These are phyloP conservation scores for Lepidurus packardi DNA, from an alignment of 1,140 invertebrate genomes.

Conservation along the genomic window DNA sequence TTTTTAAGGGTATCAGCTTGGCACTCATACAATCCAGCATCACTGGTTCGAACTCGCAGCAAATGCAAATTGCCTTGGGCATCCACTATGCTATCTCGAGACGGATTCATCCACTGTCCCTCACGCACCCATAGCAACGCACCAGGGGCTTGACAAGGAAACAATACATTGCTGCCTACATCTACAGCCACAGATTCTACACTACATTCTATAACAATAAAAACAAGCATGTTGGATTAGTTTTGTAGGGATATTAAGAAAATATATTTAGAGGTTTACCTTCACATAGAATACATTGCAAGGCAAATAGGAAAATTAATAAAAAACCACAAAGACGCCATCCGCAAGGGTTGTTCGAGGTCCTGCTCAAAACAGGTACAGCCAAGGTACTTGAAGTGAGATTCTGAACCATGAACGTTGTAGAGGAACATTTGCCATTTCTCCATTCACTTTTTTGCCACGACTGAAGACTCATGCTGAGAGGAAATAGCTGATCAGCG, in stretches of 20 bases:
- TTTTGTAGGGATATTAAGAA: neutral
- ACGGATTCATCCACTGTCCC: constrained; percentile 5
- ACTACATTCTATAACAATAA: neutral
- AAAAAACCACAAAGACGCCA: neutral
- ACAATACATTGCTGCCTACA: neutral
- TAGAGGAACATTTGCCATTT: neutral
- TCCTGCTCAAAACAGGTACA: neutral
- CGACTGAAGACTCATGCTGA: neutral
- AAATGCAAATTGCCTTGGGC: constrained; percentile 5
- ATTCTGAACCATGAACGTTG: neutral
- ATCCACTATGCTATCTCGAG: constrained; percentile 3
- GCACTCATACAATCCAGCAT: constrained; percentile 13
- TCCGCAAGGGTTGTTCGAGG: neutral
- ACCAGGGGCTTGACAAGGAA: constrained; percentile 12
- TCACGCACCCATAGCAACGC: neutral
- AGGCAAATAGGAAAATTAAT: neutral
- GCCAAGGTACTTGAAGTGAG: constrained; percentile 18
- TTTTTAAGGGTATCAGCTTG: neutral
- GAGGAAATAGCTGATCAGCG: neutral
- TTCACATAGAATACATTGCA: constrained; percentile 9
- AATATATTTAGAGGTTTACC: neutral
- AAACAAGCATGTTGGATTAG: neutral
- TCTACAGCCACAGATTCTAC: neutral
- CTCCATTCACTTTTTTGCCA: neutral
- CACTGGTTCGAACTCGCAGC: neutral